phyloP scores from a whole-genome alignment of 2,113 vertebrate genomes.

The Thalassoma bifasciatum region DNA sequence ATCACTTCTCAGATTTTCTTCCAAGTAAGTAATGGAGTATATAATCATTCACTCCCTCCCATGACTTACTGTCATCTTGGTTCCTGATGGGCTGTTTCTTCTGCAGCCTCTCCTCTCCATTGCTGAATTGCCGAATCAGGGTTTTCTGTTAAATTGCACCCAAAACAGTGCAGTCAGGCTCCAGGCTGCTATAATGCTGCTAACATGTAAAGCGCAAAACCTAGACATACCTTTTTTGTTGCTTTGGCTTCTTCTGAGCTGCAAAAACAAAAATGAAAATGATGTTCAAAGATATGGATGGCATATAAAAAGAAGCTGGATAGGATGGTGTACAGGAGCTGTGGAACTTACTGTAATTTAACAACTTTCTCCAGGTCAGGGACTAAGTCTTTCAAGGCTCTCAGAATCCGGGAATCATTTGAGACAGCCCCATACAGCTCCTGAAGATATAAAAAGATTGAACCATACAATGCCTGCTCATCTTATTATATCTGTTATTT shows the following conservation, averaged over 20 bases:
- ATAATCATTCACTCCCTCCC: background rate
- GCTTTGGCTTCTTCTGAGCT: slow-evolving; percentile 94
- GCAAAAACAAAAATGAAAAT: slow-evolving; percentile 21
- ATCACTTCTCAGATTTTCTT: background rate
- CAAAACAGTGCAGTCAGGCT: slow-evolving; percentile 5
- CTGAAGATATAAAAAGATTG: slow-evolving; percentile 71
- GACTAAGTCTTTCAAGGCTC: slow-evolving; percentile 91
- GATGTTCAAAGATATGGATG: background rate
- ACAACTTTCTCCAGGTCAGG: slow-evolving; percentile 92
- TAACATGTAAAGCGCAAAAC: background rate
- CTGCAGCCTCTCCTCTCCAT: slow-evolving; percentile 91
- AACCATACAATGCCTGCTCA: background rate
- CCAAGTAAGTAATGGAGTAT: background rate
- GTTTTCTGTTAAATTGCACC: slow-evolving; percentile 87
- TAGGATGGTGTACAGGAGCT: background rate
- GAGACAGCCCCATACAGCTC: slow-evolving; percentile 94
- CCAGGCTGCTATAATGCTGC: background rate
- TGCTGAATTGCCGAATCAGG: slow-evolving; percentile 94
- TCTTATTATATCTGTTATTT: background rate
- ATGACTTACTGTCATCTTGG: slow-evolving; percentile 91
- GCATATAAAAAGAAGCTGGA: background rate
- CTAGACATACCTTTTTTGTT: slow-evolving; percentile 88
- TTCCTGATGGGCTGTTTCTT: slow-evolving; percentile 94
- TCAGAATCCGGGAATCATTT: slow-evolving; percentile 91
- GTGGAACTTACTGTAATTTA: slow-evolving; percentile 90